These are phyloP conservation scores for Eremophila alpestris DNA, from an alignment of 2,797 vertebrate species.

Conservation along the genomic window DNA sequence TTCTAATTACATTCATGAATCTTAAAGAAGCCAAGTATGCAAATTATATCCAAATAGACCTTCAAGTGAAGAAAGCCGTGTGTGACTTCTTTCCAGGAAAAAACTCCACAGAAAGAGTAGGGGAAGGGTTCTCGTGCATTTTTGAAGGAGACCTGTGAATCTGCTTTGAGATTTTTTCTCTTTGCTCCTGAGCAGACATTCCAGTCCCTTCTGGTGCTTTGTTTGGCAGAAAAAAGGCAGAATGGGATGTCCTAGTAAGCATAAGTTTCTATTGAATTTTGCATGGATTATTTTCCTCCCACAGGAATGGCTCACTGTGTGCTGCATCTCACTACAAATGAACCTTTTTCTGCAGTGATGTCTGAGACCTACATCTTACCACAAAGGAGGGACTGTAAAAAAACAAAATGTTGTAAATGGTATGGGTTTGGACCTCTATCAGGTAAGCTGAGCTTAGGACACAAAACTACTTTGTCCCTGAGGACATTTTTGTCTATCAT, in stretches of 20 bases:
- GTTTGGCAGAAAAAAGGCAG: not conserved
- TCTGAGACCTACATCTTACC: not conserved
- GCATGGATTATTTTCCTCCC: not conserved
- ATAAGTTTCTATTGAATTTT: conserved; percentile 36
- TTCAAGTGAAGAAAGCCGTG: not conserved
- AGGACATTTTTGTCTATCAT: not conserved
- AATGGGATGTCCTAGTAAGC: not conserved
- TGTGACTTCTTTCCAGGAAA: not conserved
- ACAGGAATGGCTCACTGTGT: not conserved
- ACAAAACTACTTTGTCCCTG: not conserved
- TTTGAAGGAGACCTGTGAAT: not conserved
- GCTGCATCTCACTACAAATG: not conserved
- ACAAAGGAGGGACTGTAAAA: not conserved
- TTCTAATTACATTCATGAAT: not conserved
- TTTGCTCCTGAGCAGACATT: not conserved
- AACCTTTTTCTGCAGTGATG: not conserved
- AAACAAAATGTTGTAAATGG: not conserved
- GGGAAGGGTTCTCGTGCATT: not conserved
- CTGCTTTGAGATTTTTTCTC: not conserved
- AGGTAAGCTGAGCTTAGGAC: not conserved
- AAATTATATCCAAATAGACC: not conserved
- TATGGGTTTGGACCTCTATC: not conserved
- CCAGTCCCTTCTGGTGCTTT: not conserved
- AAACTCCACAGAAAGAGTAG: not conserved
- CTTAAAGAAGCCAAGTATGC: not conserved